Percentiles rank a stretch among this genome's conserved stretches.
phyloP scores from a whole-genome alignment of 1,140 invertebrate genomes.

The Carposina sasakii region DNA sequence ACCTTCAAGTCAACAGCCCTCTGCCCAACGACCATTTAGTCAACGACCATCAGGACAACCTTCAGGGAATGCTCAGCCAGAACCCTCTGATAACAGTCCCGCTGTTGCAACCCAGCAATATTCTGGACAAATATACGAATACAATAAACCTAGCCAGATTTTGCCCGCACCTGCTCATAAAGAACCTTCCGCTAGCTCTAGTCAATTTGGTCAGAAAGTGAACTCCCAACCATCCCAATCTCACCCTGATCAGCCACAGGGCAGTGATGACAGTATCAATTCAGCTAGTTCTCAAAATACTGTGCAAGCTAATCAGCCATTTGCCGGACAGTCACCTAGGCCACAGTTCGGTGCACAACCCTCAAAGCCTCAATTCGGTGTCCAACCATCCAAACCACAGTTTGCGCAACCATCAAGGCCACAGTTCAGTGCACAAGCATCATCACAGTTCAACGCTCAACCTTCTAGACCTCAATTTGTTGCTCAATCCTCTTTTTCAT shows the following conservation, averaged over 20 bases:
- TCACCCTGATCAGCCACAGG: slow-evolving; percentile 1
- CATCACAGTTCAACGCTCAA: slow-evolving; percentile 4
- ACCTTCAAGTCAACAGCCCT: neutral
- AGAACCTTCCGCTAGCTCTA: slow-evolving; percentile 5
- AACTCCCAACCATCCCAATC: slow-evolving; percentile 4
- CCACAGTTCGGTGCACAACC: slow-evolving; percentile 2
- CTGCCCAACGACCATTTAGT: too few relatives aligned
- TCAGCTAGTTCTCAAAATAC: neutral
- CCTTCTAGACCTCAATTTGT: neutral
- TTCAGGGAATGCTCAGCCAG: too few relatives aligned
- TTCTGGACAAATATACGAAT: slow-evolving; percentile 32
- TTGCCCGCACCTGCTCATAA: slow-evolving; percentile 17
- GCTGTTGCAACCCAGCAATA: slow-evolving; percentile 21
- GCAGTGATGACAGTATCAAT: neutral
- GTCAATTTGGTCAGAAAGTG: slow-evolving; percentile 5
- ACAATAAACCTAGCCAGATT: slow-evolving; percentile 31
- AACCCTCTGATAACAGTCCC: neutral
- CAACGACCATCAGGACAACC: too few relatives aligned
- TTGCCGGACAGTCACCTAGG: slow-evolving; percentile 2
- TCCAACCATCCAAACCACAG: slow-evolving; percentile 6
- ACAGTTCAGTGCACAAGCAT: neutral
- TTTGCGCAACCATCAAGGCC: neutral
- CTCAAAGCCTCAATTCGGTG: slow-evolving; percentile 15
- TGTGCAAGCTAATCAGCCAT: too few relatives aligned
- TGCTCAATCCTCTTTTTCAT: neutral